phyloP scores from a whole-genome alignment of 2,888 invertebrate genomes.

The Lepidocyrtinus sp. region DNA sequence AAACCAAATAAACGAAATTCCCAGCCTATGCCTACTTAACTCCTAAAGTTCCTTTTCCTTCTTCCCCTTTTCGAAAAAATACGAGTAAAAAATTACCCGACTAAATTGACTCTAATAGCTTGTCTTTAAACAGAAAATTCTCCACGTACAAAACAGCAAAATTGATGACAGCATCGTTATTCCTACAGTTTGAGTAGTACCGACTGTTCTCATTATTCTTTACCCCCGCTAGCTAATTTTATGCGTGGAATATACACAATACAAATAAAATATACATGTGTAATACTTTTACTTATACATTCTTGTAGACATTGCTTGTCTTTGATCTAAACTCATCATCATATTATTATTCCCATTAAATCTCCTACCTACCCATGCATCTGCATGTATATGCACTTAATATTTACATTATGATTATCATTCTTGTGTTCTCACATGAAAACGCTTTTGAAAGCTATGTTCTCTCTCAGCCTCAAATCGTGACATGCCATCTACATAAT shows the following conservation, averaged over 20 bases:
- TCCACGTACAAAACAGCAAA: conserved; percentile 5
- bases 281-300: too few relatives aligned
- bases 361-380: too few relatives aligned
- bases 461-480: not conserved
- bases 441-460: conserved; percentile 26
- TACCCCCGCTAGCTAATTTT: not conserved
- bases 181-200: conserved; percentile 8
- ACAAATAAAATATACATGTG: too few relatives aligned
- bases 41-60: not conserved
- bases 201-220: not conserved
- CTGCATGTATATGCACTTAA: too few relatives aligned
- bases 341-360: too few relatives aligned
- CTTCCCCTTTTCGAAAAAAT: not conserved
- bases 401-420: too few relatives aligned
- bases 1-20: conserved; percentile 28
- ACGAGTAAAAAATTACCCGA: not conserved
- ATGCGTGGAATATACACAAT: too few relatives aligned
- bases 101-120: conserved; percentile 16
- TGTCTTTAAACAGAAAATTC: not conserved
- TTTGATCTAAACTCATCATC: too few relatives aligned
- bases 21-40: not conserved
- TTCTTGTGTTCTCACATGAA: too few relatives aligned
- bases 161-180: conserved; percentile 49
- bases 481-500: conserved; percentile 19
- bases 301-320: too few relatives aligned